Conservation (phyloP, 2,797 vertebrate species). For the Argyrosomus regius region DNA sequence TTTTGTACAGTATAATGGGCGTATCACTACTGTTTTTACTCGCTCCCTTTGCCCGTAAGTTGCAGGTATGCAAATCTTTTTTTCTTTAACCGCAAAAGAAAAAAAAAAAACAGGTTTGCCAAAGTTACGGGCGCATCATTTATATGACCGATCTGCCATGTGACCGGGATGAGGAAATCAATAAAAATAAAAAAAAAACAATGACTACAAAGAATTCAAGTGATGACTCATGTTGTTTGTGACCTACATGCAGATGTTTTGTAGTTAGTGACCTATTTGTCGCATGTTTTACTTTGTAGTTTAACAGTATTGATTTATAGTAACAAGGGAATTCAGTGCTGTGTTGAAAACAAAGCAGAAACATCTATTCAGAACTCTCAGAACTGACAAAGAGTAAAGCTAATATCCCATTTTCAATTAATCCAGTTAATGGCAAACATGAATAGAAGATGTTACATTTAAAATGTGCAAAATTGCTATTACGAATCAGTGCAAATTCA, state of each 20-base stretch:
- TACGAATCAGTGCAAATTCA: slow-evolving; percentile 10
- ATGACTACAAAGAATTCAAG: slow-evolving; percentile 22
- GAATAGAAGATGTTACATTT: not conserved
- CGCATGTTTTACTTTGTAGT: slow-evolving; percentile 10
- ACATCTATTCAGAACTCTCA: slow-evolving; percentile 2
- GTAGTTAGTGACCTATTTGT: slow-evolving; percentile 24
- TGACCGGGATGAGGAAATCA: slow-evolving; percentile 57
- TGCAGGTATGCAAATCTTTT: slow-evolving; percentile 23
- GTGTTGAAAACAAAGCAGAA: slow-evolving; percentile 16
- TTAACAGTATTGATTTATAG: slow-evolving; percentile 9
- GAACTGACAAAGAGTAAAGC: slow-evolving; percentile 11
- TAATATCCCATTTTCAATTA: not conserved
- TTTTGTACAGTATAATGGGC: not conserved
- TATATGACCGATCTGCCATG: slow-evolving; percentile 42
- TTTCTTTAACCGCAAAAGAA: slow-evolving; percentile 21
- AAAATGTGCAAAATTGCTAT: slow-evolving; percentile 30
- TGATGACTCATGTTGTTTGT: slow-evolving; percentile 31
- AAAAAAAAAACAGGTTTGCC: slow-evolving; percentile 56
- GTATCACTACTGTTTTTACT: slow-evolving; percentile 28
- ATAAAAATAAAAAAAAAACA: slow-evolving; percentile 60
- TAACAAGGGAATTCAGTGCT: not conserved
- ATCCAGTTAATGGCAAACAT: not conserved
- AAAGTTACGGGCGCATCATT: slow-evolving; percentile 67
- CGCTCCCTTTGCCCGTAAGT: not conserved
- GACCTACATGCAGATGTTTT: slow-evolving; percentile 23